These are phyloP conservation scores for Coleophora flavipennella DNA, from an alignment of 2,888 invertebrate species.

Conservation along the genomic window DNA sequence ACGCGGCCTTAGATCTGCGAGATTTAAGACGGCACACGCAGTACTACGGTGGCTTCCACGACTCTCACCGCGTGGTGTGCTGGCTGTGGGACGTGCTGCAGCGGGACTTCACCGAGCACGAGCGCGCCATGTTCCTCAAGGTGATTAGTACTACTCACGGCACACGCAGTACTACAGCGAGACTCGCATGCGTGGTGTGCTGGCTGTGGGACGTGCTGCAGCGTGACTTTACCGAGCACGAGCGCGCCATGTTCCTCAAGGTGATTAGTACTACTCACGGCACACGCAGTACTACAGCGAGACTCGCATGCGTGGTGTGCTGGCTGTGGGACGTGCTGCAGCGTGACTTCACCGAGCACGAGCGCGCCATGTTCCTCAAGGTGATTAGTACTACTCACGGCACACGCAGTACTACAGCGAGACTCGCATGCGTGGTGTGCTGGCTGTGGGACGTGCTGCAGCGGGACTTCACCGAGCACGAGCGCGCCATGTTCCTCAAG, in stretches of 20 bases:
- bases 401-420: constrained; percentile 99
- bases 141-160: too few species aligned
- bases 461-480: constrained; percentile 93
- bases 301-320: constrained; percentile 97
- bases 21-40: constrained; percentile 94
- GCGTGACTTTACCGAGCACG: constrained; percentile 93
- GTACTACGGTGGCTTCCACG: constrained; percentile 99
- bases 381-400: too few species aligned
- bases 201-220: constrained; percentile 99
- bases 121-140: constrained; percentile 95
- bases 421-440: constrained; percentile 97
- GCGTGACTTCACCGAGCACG: constrained; percentile 93
- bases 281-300: constrained; percentile 99
- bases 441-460: constrained; percentile 99
- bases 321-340: constrained; percentile 99
- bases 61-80: constrained; percentile 95
- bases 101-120: constrained; percentile 93
- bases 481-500: constrained; percentile 95
- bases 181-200: constrained; percentile 97
- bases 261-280: too few species aligned
- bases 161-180: constrained; percentile 99
- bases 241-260: constrained; percentile 95
- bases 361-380: constrained; percentile 95
- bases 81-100: constrained; percentile 99
- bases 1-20: constrained; percentile 90